A percentile compares a stretch with the other conserved stretches of the same genome.
These are phyloP conservation scores for Polydrusus cervinus DNA, from an alignment of 2,888 invertebrate genomes.

Conservation along the genomic window DNA sequence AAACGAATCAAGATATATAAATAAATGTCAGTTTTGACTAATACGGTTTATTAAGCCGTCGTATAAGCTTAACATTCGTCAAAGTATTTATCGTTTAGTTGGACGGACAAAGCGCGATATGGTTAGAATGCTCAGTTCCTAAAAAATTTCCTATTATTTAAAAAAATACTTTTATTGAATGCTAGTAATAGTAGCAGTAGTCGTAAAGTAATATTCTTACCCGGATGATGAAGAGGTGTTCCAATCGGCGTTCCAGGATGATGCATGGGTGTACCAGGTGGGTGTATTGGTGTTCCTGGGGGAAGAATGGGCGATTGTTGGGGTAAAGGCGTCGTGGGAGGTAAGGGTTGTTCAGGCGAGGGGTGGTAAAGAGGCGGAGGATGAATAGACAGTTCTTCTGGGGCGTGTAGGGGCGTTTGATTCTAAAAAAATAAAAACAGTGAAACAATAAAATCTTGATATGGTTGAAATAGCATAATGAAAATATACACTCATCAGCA, in stretches of 20 bases:
- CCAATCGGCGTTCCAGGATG: slow-evolving; percentile 45
- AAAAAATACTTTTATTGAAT: no score
- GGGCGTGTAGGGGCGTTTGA: slow-evolving; percentile 67
- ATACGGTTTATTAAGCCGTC: no score
- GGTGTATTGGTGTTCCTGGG: slow-evolving; percentile 65
- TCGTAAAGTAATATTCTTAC: slow-evolving; percentile 19
- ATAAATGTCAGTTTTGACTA: no score
- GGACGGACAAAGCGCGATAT: no score
- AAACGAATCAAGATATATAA: no score
- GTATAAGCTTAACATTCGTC: no score
- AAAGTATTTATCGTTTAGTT: no score
- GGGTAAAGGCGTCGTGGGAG: slow-evolving; percentile 45
- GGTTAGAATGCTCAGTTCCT: no score
- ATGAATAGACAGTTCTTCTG: slow-evolving; percentile 60
- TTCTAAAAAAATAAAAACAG: slow-evolving; percentile 59
- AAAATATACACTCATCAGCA: no score
- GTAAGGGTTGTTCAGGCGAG: slow-evolving; percentile 54
- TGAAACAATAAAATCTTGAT: background rate
- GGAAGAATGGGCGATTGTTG: slow-evolving; percentile 61
- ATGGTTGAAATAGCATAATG: background rate
- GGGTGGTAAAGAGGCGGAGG: slow-evolving; percentile 55
- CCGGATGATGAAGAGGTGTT: slow-evolving; percentile 50
- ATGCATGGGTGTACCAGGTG: slow-evolving; percentile 58
- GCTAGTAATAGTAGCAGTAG: no score
- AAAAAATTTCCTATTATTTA: no score